These are phyloP conservation scores for Hippotragus niger DNA, from an alignment of 2,113 vertebrate genomes.

Conservation along the genomic window DNA sequence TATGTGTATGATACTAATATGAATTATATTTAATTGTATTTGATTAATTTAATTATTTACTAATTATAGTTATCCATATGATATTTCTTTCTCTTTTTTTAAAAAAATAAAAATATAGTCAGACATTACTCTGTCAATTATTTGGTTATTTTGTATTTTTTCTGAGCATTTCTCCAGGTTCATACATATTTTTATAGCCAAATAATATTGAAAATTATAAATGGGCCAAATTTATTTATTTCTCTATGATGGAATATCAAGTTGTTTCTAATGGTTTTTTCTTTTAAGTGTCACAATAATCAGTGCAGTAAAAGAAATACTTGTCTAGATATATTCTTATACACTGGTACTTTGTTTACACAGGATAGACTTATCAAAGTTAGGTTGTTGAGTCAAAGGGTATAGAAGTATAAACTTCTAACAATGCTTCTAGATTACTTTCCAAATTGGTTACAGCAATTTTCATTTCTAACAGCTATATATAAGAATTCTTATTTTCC, in stretches of 20 bases:
- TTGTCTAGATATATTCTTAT: neutral
- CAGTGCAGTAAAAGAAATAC: neutral
- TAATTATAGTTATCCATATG: neutral
- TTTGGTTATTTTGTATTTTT: neutral
- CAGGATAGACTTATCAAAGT: neutral
- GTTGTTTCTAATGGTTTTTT: neutral
- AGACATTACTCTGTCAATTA: neutral
- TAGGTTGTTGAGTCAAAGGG: neutral
- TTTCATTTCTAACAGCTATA: neutral
- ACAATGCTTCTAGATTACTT: neutral
- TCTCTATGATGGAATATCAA: neutral
- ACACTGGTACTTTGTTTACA: neutral
- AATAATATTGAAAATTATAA: slow-evolving; percentile 10
- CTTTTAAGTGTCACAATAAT: neutral
- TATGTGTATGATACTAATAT: neutral
- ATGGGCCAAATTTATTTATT: neutral
- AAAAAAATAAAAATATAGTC: neutral
- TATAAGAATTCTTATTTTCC: neutral
- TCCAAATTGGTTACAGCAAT: neutral
- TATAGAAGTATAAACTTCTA: neutral
- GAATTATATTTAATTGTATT: neutral
- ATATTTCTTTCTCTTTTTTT: neutral
- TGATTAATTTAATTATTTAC: neutral
- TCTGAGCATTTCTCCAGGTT: neutral
- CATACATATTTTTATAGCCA: neutral